Base-by-base conservation (phyloP, 2,888 invertebrate genomes). In the Cantharis rustica region DNA sequence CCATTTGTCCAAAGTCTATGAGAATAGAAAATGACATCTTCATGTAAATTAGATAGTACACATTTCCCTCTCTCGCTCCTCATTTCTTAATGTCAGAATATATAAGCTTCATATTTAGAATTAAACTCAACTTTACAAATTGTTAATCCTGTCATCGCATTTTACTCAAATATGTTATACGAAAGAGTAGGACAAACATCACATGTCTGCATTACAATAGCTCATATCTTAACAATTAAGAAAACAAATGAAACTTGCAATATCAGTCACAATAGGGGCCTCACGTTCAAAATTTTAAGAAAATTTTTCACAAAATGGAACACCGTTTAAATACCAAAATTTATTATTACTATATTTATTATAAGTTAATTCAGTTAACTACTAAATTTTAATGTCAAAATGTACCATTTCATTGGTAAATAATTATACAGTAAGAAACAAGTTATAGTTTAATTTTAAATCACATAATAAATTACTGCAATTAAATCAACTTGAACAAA, bases 11-110 rank as follows among this genome's bases (percentile, higher is more conserved):
- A 73, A 75, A 75, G 79, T 77, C 76, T 69, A 75, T 68, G 77
- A 78, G 78, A 76, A 78, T 79, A 81, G 83, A 83, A 83, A 83
- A 83, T 82, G 84, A 82, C 82, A 80, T 81, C 80, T 82, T 82
- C 83, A 82, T 80, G 81, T 81, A 83, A 83, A 84, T 84, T 83
- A 82, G 83, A 84, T 84, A 82, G 83, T 81, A 80, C 82, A 83
- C 82, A 83, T 84, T 84, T 84, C 83, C 84, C 80, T 80, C 77
- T 80, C 79, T 79, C 77, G 78, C 78, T 74, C 73, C 75, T 76
- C 78, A 78, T 78, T 80, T 79, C 80, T 79, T 80, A 80, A 75
- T 76, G 80, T 76, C 79, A 76, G 80, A 75, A 79, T 78, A 74
- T 79, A 78, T 78, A 79, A 79, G 79, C 79, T 78, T 80, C 79